Evolutionary conservation across 2,888 invertebrate species (phyloP).

Genomic region (Xylota segnis): DNA sequence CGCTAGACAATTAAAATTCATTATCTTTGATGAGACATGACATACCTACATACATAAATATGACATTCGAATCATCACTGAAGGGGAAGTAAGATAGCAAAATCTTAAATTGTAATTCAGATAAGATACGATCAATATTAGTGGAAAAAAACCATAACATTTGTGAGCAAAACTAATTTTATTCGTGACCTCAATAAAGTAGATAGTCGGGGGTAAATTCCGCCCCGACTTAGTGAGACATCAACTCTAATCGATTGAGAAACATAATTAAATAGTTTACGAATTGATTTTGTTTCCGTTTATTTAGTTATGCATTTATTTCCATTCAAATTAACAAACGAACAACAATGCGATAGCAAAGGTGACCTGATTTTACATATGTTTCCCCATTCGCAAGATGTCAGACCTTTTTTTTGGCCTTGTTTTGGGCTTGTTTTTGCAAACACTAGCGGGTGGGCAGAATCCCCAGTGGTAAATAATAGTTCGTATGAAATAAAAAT

Average conservation of each 20-base stretch:
- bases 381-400: neutral
- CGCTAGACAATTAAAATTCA: conserved; percentile 1
- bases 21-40: neutral
- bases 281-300: neutral
- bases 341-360: neutral
- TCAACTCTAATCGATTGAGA: neutral
- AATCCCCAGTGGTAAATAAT: neutral
- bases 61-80: neutral
- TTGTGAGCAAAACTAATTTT: neutral
- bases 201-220: neutral
- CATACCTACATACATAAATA: too few relatives aligned
- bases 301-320: neutral
- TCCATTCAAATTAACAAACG: neutral
- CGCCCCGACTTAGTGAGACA: neutral
- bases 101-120: neutral
- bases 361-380: neutral
- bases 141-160: neutral
- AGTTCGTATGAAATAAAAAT: neutral
- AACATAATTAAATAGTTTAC: neutral
- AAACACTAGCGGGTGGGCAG: neutral
- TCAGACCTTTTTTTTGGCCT: neutral
- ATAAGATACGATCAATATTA: neutral
- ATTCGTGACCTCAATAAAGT: neutral
- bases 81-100: neutral
- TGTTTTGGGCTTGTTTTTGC: conserved; percentile 3